Evolutionary conservation across 2,888 invertebrate genomes (phyloP).

Genomic region (Caradrina clavipalpis): DNA sequence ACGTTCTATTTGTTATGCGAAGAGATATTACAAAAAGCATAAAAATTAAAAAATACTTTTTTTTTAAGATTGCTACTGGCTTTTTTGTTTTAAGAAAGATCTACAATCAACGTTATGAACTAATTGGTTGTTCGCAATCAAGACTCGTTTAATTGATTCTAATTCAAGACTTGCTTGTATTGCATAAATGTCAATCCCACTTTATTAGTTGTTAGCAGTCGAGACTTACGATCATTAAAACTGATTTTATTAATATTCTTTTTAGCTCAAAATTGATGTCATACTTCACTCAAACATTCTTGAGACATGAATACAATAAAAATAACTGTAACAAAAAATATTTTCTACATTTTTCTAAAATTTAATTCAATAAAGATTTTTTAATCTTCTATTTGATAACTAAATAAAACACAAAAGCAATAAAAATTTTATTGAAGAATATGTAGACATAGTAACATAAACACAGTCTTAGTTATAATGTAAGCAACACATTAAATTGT

Average conservation of each 20-base stretch:
- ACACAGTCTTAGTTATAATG: conserved; percentile 55
- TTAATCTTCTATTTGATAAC: background rate
- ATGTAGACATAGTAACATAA: conserved; percentile 54
- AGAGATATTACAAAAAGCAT: conserved; percentile 22
- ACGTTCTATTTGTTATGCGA: conserved; percentile 26
- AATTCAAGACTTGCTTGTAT: conserved; percentile 47
- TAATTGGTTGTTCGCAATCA: conserved; percentile 49
- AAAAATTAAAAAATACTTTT: conserved; percentile 4
- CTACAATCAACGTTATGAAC: conserved; percentile 22
- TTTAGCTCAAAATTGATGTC: conserved; percentile 11
- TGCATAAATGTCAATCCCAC: conserved; percentile 43
- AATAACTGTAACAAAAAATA: background rate
- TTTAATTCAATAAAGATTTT: conserved; percentile 12
- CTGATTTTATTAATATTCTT: conserved; percentile 11
- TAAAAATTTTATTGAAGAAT: conserved; percentile 43
- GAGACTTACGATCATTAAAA: conserved; percentile 16
- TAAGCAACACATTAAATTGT: conserved; percentile 57
- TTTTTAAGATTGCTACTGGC: conserved; percentile 21
- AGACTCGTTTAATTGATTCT: conserved; percentile 38
- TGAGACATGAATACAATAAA: background rate
- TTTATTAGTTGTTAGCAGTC: conserved; percentile 24
- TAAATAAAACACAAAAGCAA: conserved; percentile 55
- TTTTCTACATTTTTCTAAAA: background rate
- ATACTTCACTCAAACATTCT: background rate
- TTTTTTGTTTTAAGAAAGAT: conserved; percentile 42